These are phyloP conservation scores for Rhombomys opimus DNA, from an alignment of 2,113 vertebrate genomes.

Conservation along the genomic window DNA sequence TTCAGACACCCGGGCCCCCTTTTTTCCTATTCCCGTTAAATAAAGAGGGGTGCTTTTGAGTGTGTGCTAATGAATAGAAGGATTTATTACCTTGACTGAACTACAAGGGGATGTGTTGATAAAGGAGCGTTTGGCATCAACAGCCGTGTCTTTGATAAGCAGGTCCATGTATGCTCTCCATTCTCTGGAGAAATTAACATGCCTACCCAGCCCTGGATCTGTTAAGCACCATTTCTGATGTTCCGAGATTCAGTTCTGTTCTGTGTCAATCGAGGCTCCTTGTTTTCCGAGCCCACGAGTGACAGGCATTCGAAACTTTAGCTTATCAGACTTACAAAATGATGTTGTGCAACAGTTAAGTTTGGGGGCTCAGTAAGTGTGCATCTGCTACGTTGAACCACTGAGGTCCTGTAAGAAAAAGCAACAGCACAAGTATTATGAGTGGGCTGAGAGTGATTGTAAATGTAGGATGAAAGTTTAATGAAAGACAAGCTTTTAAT, in stretches of 20 bases:
- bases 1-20: constrained; percentile 87
- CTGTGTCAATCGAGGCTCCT: neutral
- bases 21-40: constrained; percentile 87
- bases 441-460: neutral
- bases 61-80: constrained; percentile 84
- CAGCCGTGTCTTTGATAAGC: constrained; percentile 85
- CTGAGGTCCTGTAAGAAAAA: neutral
- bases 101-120: constrained; percentile 85
- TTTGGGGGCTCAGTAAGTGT: neutral
- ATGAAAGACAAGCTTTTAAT: neutral
- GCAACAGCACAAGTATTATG: neutral
- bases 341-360: neutral
- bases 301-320: constrained; percentile 63
- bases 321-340: constrained; percentile 12
- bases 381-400: neutral
- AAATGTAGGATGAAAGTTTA: constrained; percentile 22
- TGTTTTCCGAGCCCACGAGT: constrained; percentile 50
- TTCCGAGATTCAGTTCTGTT: constrained; percentile 53
- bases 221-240: constrained; percentile 68
- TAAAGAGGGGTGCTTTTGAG: constrained; percentile 82
- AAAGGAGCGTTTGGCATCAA: constrained; percentile 80
- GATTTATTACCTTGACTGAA: constrained; percentile 87
- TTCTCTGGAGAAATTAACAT: constrained; percentile 83
- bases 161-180: constrained; percentile 64
- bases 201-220: constrained; percentile 68